Conservation (phyloP, 2,888 invertebrate species). For the Spodoptera exigua region DNA sequence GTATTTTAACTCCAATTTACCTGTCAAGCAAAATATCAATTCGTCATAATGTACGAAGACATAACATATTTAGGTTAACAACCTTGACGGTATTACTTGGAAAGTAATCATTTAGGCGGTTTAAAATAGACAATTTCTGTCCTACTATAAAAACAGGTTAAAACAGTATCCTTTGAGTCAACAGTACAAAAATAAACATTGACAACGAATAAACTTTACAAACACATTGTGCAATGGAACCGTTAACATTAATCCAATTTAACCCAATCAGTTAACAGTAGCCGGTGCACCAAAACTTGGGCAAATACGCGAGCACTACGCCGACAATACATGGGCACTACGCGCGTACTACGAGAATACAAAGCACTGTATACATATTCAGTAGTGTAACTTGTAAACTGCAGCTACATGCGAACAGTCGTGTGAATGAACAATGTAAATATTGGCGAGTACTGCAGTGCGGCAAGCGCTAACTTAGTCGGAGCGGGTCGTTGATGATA, state of each 20-base stretch:
- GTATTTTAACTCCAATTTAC: too few relatives aligned
- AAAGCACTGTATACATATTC: slow-evolving; percentile 28
- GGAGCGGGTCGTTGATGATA: background rate
- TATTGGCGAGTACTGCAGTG: slow-evolving; percentile 34
- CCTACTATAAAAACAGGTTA: too few relatives aligned
- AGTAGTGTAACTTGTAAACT: slow-evolving; percentile 17
- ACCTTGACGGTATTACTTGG: too few relatives aligned
- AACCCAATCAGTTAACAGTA: slow-evolving; percentile 21
- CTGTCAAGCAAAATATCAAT: too few relatives aligned
- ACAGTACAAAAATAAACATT: too few relatives aligned
- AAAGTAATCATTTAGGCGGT: too few relatives aligned
- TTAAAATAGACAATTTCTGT: too few relatives aligned
- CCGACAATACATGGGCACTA: background rate
- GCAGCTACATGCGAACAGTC: slow-evolving; percentile 13
- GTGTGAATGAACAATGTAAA: slow-evolving; percentile 35
- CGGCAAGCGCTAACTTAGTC: slow-evolving; percentile 15
- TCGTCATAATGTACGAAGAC: too few relatives aligned
- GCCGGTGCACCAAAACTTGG: background rate
- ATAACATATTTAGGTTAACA: too few relatives aligned
- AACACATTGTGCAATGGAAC: background rate
- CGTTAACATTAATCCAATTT: slow-evolving; percentile 11
- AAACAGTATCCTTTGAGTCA: too few relatives aligned
- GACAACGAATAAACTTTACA: too few relatives aligned
- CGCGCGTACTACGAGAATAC: background rate
- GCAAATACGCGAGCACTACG: slow-evolving; percentile 9